Base-by-base conservation (phyloP, 2,797 vertebrate genomes). In the Gila robusta region DNA sequence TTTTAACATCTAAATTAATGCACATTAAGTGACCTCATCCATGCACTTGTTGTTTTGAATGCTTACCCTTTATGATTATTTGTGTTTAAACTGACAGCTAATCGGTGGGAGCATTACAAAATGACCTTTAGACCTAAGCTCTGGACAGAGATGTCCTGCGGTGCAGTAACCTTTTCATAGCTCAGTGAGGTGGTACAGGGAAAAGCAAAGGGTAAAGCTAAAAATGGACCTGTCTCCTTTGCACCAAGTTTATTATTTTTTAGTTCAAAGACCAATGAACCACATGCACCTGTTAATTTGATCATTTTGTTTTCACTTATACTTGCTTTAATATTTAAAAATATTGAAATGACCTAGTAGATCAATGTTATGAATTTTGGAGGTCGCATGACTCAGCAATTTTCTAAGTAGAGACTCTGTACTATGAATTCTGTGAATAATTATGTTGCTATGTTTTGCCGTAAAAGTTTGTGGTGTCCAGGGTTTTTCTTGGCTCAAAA, bases 121-220 rank as follows among this genome's bases (percentile, higher is more conserved):
- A 23, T 80, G 74, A 88, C 84, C 76, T 88, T 88, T 86, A 59
- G 39, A 62, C 69, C 59, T 49, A 28, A 77, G 76, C 64, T 59
- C 37, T 74, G 69, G 70, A 80, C 62, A 54, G 32, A 79, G 76
- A 79, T 64, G 21, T 85, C 87, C 87, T 74, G 74, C 64, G 12
- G 80, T 59, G 84, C 37, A 3, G 47, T 88, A 73, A 88, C 80
- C 87, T 88, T 88, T 88, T 72, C 64, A 41, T 28, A 47, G 21
- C 66, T 72, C 54, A 76, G n/a, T 2, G 16, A 85, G 35, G 35
- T 35, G 64, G 47, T 85, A 72, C 21, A 52, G 41, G 19, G 39
- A 26, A 77, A 56, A 47, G 41, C 56, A 78, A 82, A 88, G 73
- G 73, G 35, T 81, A 71, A 62, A 23, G n/a, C 79, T 78, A 78